Conservation (phyloP, 2,113 vertebrate genomes). For the Mormoops blainvillei region DNA sequence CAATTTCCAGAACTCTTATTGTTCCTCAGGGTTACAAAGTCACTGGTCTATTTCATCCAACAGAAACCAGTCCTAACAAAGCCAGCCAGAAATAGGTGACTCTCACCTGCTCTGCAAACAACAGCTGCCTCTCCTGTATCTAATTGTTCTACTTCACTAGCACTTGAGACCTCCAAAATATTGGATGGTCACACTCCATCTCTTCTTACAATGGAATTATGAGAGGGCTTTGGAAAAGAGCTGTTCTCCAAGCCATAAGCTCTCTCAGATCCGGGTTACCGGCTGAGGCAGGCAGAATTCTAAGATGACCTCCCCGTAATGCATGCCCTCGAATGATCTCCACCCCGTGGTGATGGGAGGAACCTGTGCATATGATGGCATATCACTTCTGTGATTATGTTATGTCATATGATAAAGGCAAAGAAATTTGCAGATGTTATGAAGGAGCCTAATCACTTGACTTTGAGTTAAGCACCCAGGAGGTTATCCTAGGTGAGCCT, state of each 20-base stretch:
- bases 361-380: accelerated
- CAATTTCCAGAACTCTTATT: neutral
- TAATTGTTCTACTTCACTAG: neutral
- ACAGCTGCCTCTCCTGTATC: neutral
- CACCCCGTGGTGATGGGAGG: neutral
- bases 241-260: neutral
- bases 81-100: neutral
- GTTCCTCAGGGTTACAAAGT: neutral
- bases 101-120: neutral
- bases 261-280: neutral
- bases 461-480: neutral
- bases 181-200: neutral
- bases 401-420: neutral
- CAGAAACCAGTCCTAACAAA: neutral
- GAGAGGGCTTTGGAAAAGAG: neutral
- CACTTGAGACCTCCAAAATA: too few species aligned
- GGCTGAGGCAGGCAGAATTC: neutral
- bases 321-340: accelerated
- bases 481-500: neutral
- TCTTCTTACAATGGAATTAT: neutral
- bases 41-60: neutral
- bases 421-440: neutral
- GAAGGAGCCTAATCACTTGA: neutral
- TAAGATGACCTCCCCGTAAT: neutral
- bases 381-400: neutral